These are phyloP conservation scores for Pteropus rufus DNA, from an alignment of 2,797 vertebrate species.

Conservation along the genomic window DNA sequence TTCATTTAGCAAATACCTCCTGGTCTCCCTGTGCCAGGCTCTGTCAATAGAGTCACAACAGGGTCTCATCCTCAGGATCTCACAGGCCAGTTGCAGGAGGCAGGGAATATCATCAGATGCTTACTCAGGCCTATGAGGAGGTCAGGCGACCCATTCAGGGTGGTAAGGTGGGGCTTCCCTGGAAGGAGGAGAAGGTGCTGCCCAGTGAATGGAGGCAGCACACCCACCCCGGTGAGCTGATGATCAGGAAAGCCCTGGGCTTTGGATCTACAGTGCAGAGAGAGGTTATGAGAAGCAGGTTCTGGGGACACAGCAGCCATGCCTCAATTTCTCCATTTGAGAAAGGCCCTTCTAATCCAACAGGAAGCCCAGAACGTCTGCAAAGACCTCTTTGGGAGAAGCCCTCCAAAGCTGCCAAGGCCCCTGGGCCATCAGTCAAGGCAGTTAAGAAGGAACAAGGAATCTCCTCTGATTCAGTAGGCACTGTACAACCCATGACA, in stretches of 20 bases:
- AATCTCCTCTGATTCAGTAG: background rate
- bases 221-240: background rate
- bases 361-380: background rate
- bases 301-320: background rate
- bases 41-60: fast-evolving
- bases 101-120: background rate
- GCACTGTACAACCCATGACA: background rate
- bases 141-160: background rate
- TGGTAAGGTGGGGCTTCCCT: background rate
- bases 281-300: background rate
- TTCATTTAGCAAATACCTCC: background rate
- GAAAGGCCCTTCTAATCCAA: background rate
- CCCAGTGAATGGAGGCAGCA: background rate
- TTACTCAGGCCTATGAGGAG: background rate
- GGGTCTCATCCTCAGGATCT: background rate
- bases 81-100: background rate
- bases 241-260: background rate
- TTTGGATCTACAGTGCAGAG: background rate
- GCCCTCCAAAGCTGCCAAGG: background rate
- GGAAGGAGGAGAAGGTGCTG: background rate
- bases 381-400: background rate
- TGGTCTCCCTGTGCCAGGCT: background rate
- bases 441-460: background rate
- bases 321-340: background rate
- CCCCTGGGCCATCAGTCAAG: background rate